phyloP scores from a whole-genome alignment of 37 sponge, comb jelly and placozoan genomes.

The Bolinopsis microptera region DNA sequence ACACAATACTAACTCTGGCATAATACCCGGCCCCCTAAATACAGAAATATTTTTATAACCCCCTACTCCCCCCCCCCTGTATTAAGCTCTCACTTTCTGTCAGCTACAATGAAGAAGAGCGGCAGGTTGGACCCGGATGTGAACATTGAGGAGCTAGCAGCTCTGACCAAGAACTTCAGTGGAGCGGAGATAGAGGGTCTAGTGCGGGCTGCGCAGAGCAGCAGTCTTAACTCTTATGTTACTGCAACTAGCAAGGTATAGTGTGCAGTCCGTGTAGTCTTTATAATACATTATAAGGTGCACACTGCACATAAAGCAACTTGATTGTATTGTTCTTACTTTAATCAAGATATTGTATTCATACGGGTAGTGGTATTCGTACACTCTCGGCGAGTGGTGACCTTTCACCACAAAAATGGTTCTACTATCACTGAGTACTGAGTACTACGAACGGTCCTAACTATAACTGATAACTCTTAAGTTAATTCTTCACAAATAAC shows the following conservation, averaged over 20 bases:
- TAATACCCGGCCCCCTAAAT: too few relatives aligned
- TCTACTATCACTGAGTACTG: too few relatives aligned
- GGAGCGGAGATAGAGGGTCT: slow-evolving; percentile 98
- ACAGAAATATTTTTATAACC: too few relatives aligned
- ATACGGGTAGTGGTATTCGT: background rate
- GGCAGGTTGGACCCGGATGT: slow-evolving; percentile 75
- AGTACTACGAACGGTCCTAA: too few relatives aligned
- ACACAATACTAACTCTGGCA: background rate
- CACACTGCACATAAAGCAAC: background rate
- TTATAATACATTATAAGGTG: too few relatives aligned
- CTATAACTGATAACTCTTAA: too few relatives aligned
- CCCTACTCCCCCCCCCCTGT: too few relatives aligned
- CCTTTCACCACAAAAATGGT: too few relatives aligned
- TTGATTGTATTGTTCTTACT: background rate
- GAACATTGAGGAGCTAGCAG: slow-evolving; percentile 75
- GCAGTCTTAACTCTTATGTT: slow-evolving; percentile 88
- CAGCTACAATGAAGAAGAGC: slow-evolving; percentile 70
- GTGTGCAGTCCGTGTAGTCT: too few relatives aligned
- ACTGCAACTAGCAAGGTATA: slow-evolving; percentile 70
- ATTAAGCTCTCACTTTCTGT: too few relatives aligned
- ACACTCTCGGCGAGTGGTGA: too few relatives aligned
- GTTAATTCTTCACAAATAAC: too few relatives aligned
- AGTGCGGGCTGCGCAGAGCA: slow-evolving; percentile 84
- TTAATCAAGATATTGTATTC: background rate
- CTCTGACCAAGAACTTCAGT: slow-evolving; percentile 88